These are phyloP conservation scores for Chloroceryle amazona DNA, from an alignment of 2,797 vertebrate species.

Conservation along the genomic window DNA sequence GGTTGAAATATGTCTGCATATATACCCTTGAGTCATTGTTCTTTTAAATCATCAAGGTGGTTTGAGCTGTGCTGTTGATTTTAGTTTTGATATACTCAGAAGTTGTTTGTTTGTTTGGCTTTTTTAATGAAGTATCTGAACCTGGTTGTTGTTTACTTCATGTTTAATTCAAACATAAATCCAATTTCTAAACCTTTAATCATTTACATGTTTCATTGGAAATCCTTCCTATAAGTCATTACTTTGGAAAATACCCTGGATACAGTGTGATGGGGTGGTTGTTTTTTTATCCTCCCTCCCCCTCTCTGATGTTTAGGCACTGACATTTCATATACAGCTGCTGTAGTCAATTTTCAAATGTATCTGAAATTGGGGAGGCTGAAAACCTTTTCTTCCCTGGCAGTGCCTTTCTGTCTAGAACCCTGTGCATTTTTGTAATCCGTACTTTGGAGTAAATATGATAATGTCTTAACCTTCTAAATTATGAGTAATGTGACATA, in stretches of 20 bases:
- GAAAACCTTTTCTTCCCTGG: background rate
- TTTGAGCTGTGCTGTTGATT: background rate
- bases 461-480: background rate
- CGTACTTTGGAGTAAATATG: background rate
- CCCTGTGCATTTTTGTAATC: background rate
- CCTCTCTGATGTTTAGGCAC: fast-evolving
- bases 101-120: background rate
- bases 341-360: background rate
- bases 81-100: background rate
- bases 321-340: background rate
- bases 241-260: background rate
- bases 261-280: background rate
- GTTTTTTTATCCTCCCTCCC: background rate
- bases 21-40: background rate
- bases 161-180: background rate
- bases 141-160: background rate
- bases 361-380: background rate
- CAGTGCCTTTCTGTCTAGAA: background rate
- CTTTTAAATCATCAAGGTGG: background rate
- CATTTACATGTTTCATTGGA: background rate
- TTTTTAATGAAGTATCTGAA: background rate
- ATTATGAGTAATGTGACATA: background rate
- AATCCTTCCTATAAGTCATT: background rate
- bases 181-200: background rate
- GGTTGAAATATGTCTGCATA: background rate